phyloP scores from a whole-genome alignment of 1,140 invertebrate genomes.

The Rhopalosiphum padi region DNA sequence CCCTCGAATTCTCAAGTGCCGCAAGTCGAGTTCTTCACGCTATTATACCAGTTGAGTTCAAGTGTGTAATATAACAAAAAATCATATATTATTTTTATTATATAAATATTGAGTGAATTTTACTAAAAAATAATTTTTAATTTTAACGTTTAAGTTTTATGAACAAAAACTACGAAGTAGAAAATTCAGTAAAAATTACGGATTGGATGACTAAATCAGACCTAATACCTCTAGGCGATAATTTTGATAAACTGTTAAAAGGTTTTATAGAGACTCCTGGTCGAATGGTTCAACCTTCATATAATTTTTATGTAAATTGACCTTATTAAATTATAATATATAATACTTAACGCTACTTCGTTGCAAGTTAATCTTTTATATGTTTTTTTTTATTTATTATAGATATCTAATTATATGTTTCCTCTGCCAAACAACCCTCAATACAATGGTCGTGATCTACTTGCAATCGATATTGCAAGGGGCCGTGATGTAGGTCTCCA shows the following conservation, averaged over 20 bases:
- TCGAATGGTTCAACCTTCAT: constrained; percentile 17
- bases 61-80: constrained; percentile 10
- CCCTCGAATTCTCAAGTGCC: constrained; percentile 1
- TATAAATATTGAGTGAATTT: neutral
- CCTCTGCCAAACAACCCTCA: constrained; percentile 66
- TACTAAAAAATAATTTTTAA: neutral
- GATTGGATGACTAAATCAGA: constrained; percentile 19
- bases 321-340: neutral
- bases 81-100: neutral
- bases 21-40: constrained; percentile 29
- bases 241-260: constrained; percentile 37
- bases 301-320: constrained; percentile 37
- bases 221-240: neutral
- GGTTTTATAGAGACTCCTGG: constrained; percentile 39
- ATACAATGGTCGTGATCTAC: constrained; percentile 83
- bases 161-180: constrained; percentile 9
- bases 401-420: constrained; percentile 62
- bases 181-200: neutral
- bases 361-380: neutral
- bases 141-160: constrained; percentile 18
- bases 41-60: constrained; percentile 32
- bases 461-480: constrained; percentile 84
- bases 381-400: neutral
- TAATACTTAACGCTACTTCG: neutral
- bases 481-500: constrained; percentile 89